Evolutionary conservation across 2,797 vertebrate genomes (phyloP).

Genomic region (Sebastes trivittatus): DNA sequence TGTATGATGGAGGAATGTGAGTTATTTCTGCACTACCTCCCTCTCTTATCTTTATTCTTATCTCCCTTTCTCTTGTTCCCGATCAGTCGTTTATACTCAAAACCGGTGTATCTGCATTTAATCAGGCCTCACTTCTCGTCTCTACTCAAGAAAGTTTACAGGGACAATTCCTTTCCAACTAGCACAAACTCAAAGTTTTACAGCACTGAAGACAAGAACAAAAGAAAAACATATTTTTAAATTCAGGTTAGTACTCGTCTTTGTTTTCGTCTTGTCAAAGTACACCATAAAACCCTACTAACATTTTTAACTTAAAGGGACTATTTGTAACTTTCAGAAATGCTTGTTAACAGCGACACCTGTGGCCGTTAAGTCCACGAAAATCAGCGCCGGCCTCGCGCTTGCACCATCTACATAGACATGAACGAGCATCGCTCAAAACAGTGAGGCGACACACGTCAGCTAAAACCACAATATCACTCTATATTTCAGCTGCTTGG

Average conservation of each 20-base stretch:
- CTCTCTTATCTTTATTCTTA: conserved; percentile 5
- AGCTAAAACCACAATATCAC: too few species aligned
- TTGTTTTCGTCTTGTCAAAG: too few species aligned
- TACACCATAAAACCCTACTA: too few species aligned
- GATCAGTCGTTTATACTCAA: not conserved
- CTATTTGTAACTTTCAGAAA: too few species aligned
- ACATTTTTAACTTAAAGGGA: not conserved
- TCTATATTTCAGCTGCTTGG: too few species aligned
- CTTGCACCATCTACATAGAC: too few species aligned
- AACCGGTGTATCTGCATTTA: conserved; percentile 5
- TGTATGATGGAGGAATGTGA: conserved; percentile 50
- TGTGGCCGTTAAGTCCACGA: too few species aligned
- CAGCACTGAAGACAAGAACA: not conserved
- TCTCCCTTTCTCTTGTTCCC: not conserved
- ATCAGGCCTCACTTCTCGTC: not conserved
- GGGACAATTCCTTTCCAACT: not conserved
- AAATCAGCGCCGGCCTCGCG: too few species aligned
- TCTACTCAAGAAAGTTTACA: not conserved
- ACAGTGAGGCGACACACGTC: too few species aligned
- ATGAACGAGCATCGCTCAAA: too few species aligned
- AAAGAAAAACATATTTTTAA: not conserved
- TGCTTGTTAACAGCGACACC: too few species aligned
- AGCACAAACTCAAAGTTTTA: not conserved
- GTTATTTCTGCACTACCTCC: conserved; percentile 41
- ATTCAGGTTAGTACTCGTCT: not conserved